Evolutionary conservation across 1,140 invertebrate genomes (phyloP), one percentile per base, ranked within the genome.

Genomic region (Lepidurus apus): DNA sequence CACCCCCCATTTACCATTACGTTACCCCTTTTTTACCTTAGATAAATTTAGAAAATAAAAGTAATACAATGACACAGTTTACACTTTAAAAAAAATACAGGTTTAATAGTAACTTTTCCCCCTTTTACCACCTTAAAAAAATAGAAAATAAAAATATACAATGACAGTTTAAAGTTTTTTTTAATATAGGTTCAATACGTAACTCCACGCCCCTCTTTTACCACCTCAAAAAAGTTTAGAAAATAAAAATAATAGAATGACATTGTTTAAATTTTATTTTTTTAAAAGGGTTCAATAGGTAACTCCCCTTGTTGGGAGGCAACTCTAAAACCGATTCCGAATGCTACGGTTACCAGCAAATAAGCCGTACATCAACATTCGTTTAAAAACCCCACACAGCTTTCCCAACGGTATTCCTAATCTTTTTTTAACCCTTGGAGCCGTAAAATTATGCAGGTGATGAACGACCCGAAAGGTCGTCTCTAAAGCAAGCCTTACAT

Each of bases 1-100:
- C n/a, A 80, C 45, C 17, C 78, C 43, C 42, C 74, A 34, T 44
- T 74, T 44, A 77, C 34, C 80, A n/a, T 77, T 45, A 43, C 78
- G 42, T 65, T 21, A 6, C 21, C 53, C 53, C 53, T 0, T 17
- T 17, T 9, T 65, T 1, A 21, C 53, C 13, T 65, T 65, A 73
- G n/a, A n/a, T n/a, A 73, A 7, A 73, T n/a, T n/a, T n/a, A n/a
- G n/a, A 24, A 74, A 74, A n/a, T 26, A 74, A 74, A n/a, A 75
- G 34, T 43, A 13, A 10, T 17, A 75, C 2, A 75, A 42, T 13
- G 17, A 5, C 3, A 75, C n/a, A 13, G 42, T 75, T 34, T 34
- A 26, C 42, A 17, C n/a, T n/a, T 13, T 11, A 2, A 26, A 26
- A 26, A 26, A 26, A 26, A 26, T 34, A 34, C 4, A 34, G 34